Evolutionary conservation across 2,888 invertebrate species (phyloP).

Genomic region (Lamellibrachia satsuma): DNA sequence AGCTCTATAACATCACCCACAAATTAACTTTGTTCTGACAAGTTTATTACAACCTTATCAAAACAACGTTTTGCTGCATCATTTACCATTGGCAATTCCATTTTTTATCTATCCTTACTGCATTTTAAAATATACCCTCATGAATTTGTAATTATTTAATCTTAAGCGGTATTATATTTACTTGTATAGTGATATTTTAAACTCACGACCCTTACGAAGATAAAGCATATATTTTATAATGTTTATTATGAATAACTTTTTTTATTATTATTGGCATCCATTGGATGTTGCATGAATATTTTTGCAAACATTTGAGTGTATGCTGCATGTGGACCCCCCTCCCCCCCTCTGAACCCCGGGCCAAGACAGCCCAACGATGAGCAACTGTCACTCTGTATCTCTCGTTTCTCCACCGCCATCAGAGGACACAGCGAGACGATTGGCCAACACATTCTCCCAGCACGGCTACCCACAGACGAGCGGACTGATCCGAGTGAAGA

Average conservation of each 20-base stretch:
- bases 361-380: neutral
- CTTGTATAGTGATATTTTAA: no score
- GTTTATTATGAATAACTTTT: no score
- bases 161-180: no score
- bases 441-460: slow-evolving; percentile 37
- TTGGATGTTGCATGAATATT: neutral
- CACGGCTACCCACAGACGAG: slow-evolving; percentile 39
- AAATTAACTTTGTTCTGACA: no score
- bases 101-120: no score
- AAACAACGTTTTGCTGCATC: no score
- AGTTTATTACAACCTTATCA: no score
- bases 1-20: neutral
- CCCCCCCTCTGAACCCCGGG: neutral
- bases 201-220: no score
- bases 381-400: neutral
- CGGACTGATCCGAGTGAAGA: slow-evolving; percentile 55
- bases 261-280: neutral
- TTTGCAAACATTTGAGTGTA: neutral
- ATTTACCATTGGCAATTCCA: no score
- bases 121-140: no score
- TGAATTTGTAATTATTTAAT: no score
- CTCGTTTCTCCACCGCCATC: neutral
- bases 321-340: neutral
- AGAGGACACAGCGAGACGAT: slow-evolving; percentile 39
- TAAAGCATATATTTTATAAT: no score